A percentile compares a stretch with the other conserved stretches of the same genome.
Conservation (phyloP, 2,888 invertebrate species). For the Tipula lateralis region DNA sequence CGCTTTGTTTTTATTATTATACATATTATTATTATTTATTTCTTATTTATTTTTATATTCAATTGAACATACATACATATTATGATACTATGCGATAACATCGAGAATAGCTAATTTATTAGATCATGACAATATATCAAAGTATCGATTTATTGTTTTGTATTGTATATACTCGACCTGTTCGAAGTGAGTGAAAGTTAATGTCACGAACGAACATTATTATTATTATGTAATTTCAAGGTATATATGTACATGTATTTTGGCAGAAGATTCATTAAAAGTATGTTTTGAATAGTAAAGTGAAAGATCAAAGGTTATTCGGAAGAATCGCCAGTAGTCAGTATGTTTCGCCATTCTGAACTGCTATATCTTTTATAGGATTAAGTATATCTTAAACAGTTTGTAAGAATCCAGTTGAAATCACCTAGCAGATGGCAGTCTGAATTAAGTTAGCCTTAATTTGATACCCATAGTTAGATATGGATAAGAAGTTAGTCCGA, state of each 20-base stretch:
- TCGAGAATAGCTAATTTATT: not conserved
- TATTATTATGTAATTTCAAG: not conserved
- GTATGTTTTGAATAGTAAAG: not conserved
- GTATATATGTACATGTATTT: not conserved
- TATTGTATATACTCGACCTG: not conserved
- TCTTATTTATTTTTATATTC: not conserved
- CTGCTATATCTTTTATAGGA: too few species aligned
- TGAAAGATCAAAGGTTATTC: not conserved
- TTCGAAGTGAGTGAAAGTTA: not conserved
- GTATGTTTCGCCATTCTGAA: too few species aligned
- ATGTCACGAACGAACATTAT: not conserved
- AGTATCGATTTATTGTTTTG: constrained; percentile 7
- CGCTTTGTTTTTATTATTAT: not conserved
- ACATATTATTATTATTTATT: not conserved
- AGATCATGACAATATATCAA: not conserved
- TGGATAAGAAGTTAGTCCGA: too few species aligned
- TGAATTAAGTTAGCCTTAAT: too few species aligned
- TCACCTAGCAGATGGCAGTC: too few species aligned
- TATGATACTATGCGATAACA: not conserved
- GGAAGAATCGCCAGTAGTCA: too few species aligned
- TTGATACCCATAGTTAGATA: too few species aligned
- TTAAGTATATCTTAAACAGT: too few species aligned
- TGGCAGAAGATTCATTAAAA: not conserved
- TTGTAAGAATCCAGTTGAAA: too few species aligned
- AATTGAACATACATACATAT: not conserved